Percentiles rank a stretch among this genome's conserved stretches.
Conservation (phyloP, 2,113 vertebrate genomes). For the human (Homo sapiens) region GRCh38 chr6:100011501-100012000, state of each 20-base stretch:
- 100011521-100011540: not conserved
- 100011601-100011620: not conserved
- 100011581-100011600: not conserved
- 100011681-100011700: not conserved
- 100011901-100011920: not conserved
- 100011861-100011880: not conserved
- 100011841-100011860: not conserved
- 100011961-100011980: not conserved
- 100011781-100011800: not conserved
- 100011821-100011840: not conserved
- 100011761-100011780: not conserved
- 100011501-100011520: not conserved
- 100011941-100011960: not conserved
- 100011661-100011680: not conserved
- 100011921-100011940: not conserved
- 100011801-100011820: not conserved
- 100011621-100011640: not conserved
- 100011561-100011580: not conserved
- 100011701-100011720: not conserved
- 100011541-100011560: no score
- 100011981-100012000: not conserved
- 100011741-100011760: not conserved
- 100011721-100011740: not conserved
- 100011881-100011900: not conserved
- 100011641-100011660: not conserved